phyloP scores from a whole-genome alignment of 2,888 invertebrate genomes.

The Scaptomyza parva region DNA sequence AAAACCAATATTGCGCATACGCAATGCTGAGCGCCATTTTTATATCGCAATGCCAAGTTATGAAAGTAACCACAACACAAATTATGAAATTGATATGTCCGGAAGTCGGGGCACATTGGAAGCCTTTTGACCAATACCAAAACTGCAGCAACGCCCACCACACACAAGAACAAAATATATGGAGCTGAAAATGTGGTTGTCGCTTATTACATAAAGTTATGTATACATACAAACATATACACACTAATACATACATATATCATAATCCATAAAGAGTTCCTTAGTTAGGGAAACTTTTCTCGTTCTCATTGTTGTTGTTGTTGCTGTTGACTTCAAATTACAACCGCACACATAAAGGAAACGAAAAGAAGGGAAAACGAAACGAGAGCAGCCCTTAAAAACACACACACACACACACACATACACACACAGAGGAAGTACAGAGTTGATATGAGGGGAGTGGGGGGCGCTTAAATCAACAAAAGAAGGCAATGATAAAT shows the following conservation, averaged over 20 bases:
- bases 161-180: background rate
- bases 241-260: constrained; percentile 6
- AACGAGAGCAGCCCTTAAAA: constrained; percentile 69
- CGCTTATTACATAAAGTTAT: constrained; percentile 71
- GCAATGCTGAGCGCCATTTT: constrained; percentile 50
- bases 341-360: constrained; percentile 70
- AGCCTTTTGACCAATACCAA: constrained; percentile 54
- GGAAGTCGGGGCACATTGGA: constrained; percentile 16
- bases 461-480: constrained; percentile 73
- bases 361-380: constrained; percentile 33
- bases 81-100: constrained; percentile 54
- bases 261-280: constrained; percentile 71
- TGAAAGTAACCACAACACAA: constrained; percentile 66
- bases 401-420: constrained; percentile 26
- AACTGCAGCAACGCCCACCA: constrained; percentile 40
- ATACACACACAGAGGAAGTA: constrained; percentile 16
- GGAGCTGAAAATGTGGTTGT: constrained; percentile 29
- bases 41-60: constrained; percentile 35
- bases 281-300: constrained; percentile 9
- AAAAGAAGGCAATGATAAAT: constrained; percentile 62
- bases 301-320: constrained; percentile 17
- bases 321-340: constrained; percentile 63
- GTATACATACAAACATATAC: constrained; percentile 32
- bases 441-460: constrained; percentile 15
- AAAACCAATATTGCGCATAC: constrained; percentile 57